A percentile compares a stretch with the other conserved stretches of the same genome.
Evolutionary conservation across 2,888 invertebrate genomes (phyloP).

Genomic region (Chamaedrilus cognettii): DNA sequence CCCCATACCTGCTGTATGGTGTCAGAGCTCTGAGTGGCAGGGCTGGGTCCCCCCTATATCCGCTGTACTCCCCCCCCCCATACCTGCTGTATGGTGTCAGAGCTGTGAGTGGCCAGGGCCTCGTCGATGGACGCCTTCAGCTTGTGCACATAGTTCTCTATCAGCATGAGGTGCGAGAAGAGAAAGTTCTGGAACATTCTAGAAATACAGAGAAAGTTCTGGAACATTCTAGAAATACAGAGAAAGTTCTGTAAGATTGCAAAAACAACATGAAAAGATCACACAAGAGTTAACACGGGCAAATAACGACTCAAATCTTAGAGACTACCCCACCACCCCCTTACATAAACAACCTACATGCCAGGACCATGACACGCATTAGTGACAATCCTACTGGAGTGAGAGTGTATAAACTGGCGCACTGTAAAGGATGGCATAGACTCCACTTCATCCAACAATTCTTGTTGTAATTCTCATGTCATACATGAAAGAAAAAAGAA

Average conservation of each 20-base stretch:
- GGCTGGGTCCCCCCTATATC: constrained; percentile 46
- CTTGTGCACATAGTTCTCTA: constrained; percentile 58
- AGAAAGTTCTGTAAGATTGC: constrained; percentile 66
- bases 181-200: constrained; percentile 66
- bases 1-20: not conserved
- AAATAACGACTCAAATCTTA: no score
- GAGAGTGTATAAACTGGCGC: no score
- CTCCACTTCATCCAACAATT: no score
- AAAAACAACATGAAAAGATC: no score
- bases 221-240: constrained; percentile 50
- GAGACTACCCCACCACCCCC: no score
- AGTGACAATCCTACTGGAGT: no score
- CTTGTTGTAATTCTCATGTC: no score
- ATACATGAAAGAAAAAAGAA: no score
- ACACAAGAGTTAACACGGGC: no score
- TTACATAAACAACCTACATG: no score
- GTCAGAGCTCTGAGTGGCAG: constrained; percentile 49
- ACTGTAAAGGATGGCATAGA: no score
- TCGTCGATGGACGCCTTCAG: constrained; percentile 70
- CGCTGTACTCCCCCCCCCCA: not conserved
- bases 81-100: not conserved
- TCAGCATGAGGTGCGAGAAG: constrained; percentile 72
- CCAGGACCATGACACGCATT: no score
- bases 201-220: constrained; percentile 72
- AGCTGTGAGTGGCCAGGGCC: constrained; percentile 63